Evolutionary conservation across 1,140 invertebrate genomes (phyloP).

Genomic region (Micrasema minimum): DNA sequence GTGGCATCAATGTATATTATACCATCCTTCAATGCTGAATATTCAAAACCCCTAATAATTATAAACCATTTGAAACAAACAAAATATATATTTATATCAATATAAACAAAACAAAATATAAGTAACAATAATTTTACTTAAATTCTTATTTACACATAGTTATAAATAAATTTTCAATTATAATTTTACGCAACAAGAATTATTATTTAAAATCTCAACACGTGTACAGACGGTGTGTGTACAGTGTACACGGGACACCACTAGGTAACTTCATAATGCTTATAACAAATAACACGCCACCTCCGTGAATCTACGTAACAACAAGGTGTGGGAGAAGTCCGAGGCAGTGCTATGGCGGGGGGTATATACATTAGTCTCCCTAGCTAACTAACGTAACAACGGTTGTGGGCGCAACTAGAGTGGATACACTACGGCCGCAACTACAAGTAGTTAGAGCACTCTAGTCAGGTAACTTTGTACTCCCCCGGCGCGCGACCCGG

Average conservation of each 20-base stretch:
- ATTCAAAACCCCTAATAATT: slow-evolving; percentile 35
- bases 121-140: slow-evolving; percentile 45
- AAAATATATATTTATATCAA: slow-evolving; percentile 45
- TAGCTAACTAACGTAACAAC: slow-evolving; percentile 34
- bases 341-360: slow-evolving; percentile 13
- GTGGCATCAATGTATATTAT: background rate
- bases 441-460: background rate
- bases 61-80: slow-evolving; percentile 44
- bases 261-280: slow-evolving; percentile 18
- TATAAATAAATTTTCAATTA: slow-evolving; percentile 41
- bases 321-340: background rate
- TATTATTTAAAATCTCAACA: slow-evolving; percentile 68
- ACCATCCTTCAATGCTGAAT: slow-evolving; percentile 9
- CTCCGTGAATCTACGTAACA: slow-evolving; percentile 11
- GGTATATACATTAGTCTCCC: slow-evolving; percentile 23
- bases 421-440: no score
- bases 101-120: slow-evolving; percentile 44
- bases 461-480: slow-evolving; percentile 28
- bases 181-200: slow-evolving; percentile 63
- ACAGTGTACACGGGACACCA: background rate
- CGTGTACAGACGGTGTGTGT: slow-evolving; percentile 58
- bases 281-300: slow-evolving; percentile 5
- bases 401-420: no score
- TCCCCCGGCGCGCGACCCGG: background rate
- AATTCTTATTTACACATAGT: slow-evolving; percentile 45